phyloP scores from a whole-genome alignment of 2,797 vertebrate species.

The Macropodus opercularis region DNA sequence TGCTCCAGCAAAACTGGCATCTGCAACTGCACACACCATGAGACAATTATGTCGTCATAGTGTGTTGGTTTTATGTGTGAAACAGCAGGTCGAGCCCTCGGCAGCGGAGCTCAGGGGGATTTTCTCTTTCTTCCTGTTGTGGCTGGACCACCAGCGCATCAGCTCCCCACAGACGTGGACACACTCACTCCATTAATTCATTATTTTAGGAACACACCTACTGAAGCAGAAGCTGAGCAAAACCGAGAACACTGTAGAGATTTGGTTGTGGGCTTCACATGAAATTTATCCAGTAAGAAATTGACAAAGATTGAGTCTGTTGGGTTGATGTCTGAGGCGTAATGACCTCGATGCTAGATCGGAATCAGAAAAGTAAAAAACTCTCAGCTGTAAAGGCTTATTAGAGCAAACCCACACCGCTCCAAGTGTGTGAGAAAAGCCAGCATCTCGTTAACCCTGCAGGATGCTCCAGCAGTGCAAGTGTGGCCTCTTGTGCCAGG shows the following conservation, averaged over 20 bases:
- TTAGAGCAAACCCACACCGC: constrained; percentile 38
- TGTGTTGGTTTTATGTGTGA: constrained; percentile 66
- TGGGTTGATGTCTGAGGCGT: not conserved
- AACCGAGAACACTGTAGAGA: not conserved
- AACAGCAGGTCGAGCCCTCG: constrained; percentile 14
- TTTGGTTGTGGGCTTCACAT: not conserved
- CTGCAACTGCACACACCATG: constrained; percentile 17
- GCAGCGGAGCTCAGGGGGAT: constrained; percentile 34
- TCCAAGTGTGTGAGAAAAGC: constrained; percentile 18
- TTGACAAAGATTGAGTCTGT: too few relatives aligned
- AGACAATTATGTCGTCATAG: constrained; percentile 53
- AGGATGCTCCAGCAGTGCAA: constrained; percentile 48
- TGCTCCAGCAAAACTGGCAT: constrained; percentile 10
- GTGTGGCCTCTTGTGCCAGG: constrained; percentile 42
- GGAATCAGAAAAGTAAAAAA: constrained; percentile 26
- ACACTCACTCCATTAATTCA: constrained; percentile 25
- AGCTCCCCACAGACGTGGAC: constrained; percentile 1
- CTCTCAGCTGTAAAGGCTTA: constrained; percentile 34
- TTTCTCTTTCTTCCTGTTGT: constrained; percentile 54
- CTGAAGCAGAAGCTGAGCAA: constrained; percentile 4
- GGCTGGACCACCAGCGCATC: constrained; percentile 57
- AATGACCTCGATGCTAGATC: constrained; percentile 14
- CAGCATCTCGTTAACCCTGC: constrained; percentile 65
- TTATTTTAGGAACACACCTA: constrained; percentile 6
- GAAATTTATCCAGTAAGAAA: too few relatives aligned